Conservation (phyloP, 64 coral and sea anemone genomes). For the Porites lutea region DNA sequence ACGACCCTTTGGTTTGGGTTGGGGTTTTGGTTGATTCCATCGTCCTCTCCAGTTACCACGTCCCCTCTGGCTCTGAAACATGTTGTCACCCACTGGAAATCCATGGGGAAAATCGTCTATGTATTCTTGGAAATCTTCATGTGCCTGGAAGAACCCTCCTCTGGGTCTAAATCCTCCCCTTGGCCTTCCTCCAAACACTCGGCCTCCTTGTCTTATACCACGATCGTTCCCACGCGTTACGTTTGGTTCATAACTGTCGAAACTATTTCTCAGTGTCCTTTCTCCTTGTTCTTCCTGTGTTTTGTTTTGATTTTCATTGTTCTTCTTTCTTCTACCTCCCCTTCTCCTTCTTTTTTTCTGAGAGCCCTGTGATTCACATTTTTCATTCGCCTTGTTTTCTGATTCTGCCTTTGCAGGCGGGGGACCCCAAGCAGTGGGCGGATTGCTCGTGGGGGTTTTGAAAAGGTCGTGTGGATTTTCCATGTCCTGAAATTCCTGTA, state of each 20-base stretch:
- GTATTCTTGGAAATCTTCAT: neutral
- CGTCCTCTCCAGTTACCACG: neutral
- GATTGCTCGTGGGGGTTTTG: neutral
- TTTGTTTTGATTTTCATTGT: neutral
- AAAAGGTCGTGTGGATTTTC: conserved; percentile 21
- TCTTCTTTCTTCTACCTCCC: neutral
- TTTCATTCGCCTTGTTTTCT: neutral
- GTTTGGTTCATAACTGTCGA: neutral
- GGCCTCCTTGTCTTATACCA: neutral
- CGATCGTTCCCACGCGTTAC: neutral
- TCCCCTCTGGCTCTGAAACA: neutral
- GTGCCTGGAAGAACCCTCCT: neutral
- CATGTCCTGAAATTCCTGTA: conserved; percentile 65
- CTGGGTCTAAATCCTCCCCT: neutral
- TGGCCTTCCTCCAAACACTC: neutral
- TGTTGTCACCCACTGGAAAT: neutral
- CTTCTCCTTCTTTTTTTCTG: neutral
- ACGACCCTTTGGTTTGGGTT: neutral
- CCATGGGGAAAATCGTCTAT: neutral
- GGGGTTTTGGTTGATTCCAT: neutral
- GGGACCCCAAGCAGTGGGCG: neutral
- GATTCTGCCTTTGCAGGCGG: too few relatives aligned
- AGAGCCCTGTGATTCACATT: neutral
- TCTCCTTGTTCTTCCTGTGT: neutral
- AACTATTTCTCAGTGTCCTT: neutral